A percentile compares a stretch with the other conserved stretches of the same genome.
phyloP scores from a whole-genome alignment of 2,797 vertebrate genomes.

The Prunella strophiata region DNA sequence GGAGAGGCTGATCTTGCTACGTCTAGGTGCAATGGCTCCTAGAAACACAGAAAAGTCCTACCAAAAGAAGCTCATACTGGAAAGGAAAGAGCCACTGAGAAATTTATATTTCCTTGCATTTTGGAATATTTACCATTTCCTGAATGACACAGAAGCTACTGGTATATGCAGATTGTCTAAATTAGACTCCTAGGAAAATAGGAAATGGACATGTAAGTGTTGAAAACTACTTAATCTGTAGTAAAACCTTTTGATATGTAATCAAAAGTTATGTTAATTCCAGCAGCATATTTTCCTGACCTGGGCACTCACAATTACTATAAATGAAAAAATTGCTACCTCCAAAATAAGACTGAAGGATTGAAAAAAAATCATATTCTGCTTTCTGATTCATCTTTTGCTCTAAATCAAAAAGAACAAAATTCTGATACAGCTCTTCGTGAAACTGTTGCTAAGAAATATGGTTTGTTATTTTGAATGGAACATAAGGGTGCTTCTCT shows the following conservation, averaged over 20 bases:
- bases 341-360: background rate
- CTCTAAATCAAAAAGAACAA: background rate
- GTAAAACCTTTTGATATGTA: background rate
- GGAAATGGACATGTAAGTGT: background rate
- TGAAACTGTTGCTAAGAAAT: constrained; percentile 30
- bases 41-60: background rate
- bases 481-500: constrained; percentile 10
- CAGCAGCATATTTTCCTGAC: background rate
- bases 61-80: background rate
- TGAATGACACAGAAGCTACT: background rate
- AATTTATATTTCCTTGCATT: background rate
- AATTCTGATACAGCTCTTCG: background rate
- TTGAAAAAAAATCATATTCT: background rate
- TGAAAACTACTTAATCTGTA: background rate
- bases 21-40: background rate
- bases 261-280: background rate
- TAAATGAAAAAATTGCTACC: background rate
- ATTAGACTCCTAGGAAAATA: background rate
- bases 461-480: background rate
- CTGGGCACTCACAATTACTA: background rate
- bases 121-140: background rate
- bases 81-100: background rate
- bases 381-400: background rate
- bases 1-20: background rate
- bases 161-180: background rate